Percentiles rank a stretch among this genome's conserved stretches.
These are phyloP conservation scores for Chloroceryle amazona DNA, from an alignment of 2,797 vertebrate species.

Conservation along the genomic window DNA sequence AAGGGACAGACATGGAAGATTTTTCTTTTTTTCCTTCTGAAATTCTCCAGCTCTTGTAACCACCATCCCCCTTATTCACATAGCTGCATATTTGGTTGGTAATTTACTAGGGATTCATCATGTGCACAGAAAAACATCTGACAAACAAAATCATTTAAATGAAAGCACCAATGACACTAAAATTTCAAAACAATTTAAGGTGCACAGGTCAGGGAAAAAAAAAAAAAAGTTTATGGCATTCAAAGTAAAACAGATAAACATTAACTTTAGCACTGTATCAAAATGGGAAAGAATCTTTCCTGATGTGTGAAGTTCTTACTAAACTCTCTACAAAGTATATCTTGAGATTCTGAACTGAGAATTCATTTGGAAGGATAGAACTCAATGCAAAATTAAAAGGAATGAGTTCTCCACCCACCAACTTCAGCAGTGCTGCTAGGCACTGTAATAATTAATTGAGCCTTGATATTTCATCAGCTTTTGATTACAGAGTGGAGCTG, in stretches of 20 bases:
- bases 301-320: background rate
- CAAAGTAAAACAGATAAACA: conserved; percentile 36
- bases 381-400: conserved; percentile 65
- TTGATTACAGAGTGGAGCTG: conserved; percentile 39
- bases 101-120: conserved; percentile 3
- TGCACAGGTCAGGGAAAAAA: background rate
- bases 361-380: background rate
- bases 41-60: background rate
- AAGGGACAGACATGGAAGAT: background rate
- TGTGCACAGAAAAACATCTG: background rate
- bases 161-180: background rate
- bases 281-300: background rate
- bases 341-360: conserved; percentile 25
- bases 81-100: background rate
- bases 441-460: conserved; percentile 47
- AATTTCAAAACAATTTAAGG: background rate
- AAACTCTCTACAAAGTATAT: background rate
- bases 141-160: conserved; percentile 3
- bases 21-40: conserved; percentile 3
- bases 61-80: background rate
- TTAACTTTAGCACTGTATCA: conserved; percentile 5
- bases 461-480: conserved; percentile 58
- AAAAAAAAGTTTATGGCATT: background rate
- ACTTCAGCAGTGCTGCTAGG: conserved; percentile 30
- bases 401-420: conserved; percentile 61